phyloP scores from a whole-genome alignment of 64 coral and sea anemone genomes.

The Montipora efflorescens region DNA sequence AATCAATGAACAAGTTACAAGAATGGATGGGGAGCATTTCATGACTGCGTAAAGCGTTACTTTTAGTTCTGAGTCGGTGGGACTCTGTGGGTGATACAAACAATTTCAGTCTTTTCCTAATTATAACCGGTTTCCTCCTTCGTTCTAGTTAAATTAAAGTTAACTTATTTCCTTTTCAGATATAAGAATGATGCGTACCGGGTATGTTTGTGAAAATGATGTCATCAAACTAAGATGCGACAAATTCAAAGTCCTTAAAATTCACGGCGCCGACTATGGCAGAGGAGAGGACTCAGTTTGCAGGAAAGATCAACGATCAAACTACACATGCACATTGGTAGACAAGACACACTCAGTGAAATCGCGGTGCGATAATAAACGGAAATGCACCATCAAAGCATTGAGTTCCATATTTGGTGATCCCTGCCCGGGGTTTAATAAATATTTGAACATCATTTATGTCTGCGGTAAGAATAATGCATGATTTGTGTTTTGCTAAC shows the following conservation, averaged over 20 bases:
- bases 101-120: background rate
- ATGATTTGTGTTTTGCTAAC: too few relatives aligned
- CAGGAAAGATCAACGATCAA: background rate
- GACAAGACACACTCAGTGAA: background rate
- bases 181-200: background rate
- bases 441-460: conserved; percentile 16
- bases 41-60: too few relatives aligned
- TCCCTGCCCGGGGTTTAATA: background rate
- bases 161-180: background rate
- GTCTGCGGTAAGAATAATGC: conserved; percentile 24
- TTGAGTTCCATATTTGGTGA: conserved; percentile 7
- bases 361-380: background rate
- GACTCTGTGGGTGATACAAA: background rate
- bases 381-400: background rate
- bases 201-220: conserved; percentile 8
- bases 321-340: background rate
- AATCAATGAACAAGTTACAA: too few relatives aligned
- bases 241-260: background rate
- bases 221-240: background rate
- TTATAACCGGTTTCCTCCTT: background rate
- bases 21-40: too few relatives aligned
- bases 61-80: too few relatives aligned
- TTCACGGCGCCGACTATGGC: conserved; percentile 17
- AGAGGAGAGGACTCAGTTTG: background rate
- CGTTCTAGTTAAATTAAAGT: too few relatives aligned